Percentiles rank a stretch among this genome's conserved stretches.
Evolutionary conservation across 2,113 vertebrate species (phyloP).

Genomic region (Chionis minor): DNA sequence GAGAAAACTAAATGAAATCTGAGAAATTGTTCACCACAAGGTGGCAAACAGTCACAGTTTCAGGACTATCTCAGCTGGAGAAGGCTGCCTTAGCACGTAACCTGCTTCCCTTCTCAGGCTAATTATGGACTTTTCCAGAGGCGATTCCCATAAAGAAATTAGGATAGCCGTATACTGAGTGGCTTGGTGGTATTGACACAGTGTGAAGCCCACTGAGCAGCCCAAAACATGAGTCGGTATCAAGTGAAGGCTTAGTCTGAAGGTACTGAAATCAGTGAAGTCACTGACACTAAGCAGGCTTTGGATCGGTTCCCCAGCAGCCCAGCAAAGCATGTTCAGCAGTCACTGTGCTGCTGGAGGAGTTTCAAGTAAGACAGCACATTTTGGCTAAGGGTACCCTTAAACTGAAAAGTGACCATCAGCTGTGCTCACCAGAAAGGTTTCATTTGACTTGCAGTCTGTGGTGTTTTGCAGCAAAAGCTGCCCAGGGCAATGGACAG

Average conservation of each 20-base stretch:
- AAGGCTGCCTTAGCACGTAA: neutral
- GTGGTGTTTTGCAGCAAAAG: neutral
- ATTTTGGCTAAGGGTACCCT: neutral
- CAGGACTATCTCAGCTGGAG: neutral
- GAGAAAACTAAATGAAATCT: neutral
- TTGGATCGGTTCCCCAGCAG: rapidly evolving
- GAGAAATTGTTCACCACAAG: constrained; percentile 28
- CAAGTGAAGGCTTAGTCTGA: neutral
- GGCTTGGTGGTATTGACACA: neutral
- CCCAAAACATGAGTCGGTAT: neutral
- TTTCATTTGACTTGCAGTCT: neutral
- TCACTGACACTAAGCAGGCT: neutral
- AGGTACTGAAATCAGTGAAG: neutral
- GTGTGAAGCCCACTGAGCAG: neutral
- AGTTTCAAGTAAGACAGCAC: neutral
- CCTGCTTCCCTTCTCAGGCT: neutral
- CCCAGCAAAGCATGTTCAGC: rapidly evolving
- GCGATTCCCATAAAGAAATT: neutral
- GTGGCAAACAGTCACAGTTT: constrained; percentile 35
- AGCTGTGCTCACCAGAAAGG: neutral
- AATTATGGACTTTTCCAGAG: neutral
- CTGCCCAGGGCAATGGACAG: neutral
- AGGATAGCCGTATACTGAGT: neutral
- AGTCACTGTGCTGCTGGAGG: neutral
- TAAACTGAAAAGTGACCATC: neutral